phyloP scores from a whole-genome alignment of 1,140 invertebrate species.

The Trichonephila clavipes region DNA sequence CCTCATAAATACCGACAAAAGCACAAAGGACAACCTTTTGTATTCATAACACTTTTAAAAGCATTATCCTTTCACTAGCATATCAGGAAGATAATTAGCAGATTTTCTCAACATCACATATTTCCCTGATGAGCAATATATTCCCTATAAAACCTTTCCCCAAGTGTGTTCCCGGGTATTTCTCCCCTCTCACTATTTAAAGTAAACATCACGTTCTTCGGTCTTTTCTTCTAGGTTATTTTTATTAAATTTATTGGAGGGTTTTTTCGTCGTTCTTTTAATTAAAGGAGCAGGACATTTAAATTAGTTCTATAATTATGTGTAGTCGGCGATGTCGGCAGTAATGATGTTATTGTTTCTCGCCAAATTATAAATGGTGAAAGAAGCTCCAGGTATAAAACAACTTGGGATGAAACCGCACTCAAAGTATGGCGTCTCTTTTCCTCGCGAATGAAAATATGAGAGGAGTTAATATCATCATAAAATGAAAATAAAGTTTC shows the following conservation, averaged over 20 bases:
- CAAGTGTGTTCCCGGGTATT: neutral
- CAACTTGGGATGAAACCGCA: slow-evolving; percentile 1
- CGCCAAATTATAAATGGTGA: neutral
- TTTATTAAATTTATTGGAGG: slow-evolving; percentile 54
- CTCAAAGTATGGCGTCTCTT: neutral
- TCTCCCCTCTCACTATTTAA: slow-evolving; percentile 41
- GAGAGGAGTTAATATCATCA: neutral
- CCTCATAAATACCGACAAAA: neutral
- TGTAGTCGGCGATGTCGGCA: neutral
- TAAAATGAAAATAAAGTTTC: slow-evolving; percentile 1
- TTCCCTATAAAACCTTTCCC: neutral
- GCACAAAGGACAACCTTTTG: neutral
- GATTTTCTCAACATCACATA: neutral
- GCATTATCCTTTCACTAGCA: neutral
- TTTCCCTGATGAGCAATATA: neutral
- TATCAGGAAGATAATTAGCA: slow-evolving; percentile 1
- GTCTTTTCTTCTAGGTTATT: slow-evolving; percentile 37
- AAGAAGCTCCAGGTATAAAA: slow-evolving; percentile 8
- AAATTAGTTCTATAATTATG: slow-evolving; percentile 62
- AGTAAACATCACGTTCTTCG: slow-evolving; percentile 76
- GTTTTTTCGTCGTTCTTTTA: slow-evolving; percentile 50
- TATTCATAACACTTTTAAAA: slow-evolving; percentile 34
- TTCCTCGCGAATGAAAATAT: neutral
- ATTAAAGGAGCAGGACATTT: slow-evolving; percentile 47
- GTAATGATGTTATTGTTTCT: slow-evolving; percentile 61